Evolutionary conservation across 2,797 vertebrate genomes (phyloP), one percentile per base, ranked within the genome.

Genomic region (Tolypeutes matacus): DNA sequence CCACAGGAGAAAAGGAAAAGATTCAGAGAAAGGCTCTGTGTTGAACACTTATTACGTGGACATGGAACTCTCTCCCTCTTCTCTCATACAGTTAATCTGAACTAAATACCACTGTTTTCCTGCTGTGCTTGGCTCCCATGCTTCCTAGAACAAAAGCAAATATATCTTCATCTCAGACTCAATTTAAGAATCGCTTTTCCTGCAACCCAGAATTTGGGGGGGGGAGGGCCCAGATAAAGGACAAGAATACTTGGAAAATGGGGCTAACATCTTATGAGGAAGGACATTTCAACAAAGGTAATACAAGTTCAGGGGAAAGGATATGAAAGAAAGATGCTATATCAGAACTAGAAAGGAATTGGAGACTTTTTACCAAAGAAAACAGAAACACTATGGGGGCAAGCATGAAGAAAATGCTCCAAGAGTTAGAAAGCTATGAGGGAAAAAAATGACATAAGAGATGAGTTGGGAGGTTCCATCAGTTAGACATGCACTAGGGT

Each of bases 341-440:
- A 92, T 91, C 77, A 93, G 70, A 94, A 92, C 62, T 70, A 60
- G 34, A 97, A 96, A 93, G 27, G 89, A 95, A 96, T 95, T 51
- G 49, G 39, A 83, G 53, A 73, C 64, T 92, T 93, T 94, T 65
- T 95, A 39, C 93, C 96, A 95, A 91, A 94, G 80, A 87, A 96
- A 96, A 94, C 64, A 97, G 39, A 39, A 97, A 95, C 89, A 60
- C 91, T 89, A 91, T 21, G 42, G 65, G 91, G 36, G 18, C 39
- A 94, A 9, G 17, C 67, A 69, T 72, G 56, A 96, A 93, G 65
- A 83, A 87, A 86, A 95, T 84, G 49, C 87, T 75, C 84, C 14
- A 62, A 58, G 94, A 96, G 65, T 94, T 81, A 95, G 69, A n/a
- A 87, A 95, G 94, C 58, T 91, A 96, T 94, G 69, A 36, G 91